A percentile compares a stretch with the other conserved stretches of the same genome.
These are phyloP conservation scores for Amblyraja radiata DNA, from an alignment of 2,797 vertebrate genomes.

Conservation along the genomic window DNA sequence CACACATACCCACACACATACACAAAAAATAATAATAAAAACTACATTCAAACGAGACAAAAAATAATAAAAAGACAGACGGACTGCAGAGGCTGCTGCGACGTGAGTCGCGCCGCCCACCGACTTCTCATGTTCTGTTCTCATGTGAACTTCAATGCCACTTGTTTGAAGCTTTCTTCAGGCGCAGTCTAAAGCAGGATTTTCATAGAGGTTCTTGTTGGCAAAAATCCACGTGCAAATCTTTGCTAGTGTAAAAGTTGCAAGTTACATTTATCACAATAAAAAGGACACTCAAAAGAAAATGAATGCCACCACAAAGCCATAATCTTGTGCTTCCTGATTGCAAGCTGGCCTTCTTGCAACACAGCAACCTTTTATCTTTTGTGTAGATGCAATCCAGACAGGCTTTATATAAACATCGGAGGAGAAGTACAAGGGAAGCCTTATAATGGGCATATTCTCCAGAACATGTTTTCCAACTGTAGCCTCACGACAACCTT, in stretches of 20 bases:
- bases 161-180: constrained; percentile 6
- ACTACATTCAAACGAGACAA: too few species aligned
- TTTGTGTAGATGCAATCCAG: constrained; percentile 16
- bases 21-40: too few species aligned
- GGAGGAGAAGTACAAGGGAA: constrained; percentile 13
- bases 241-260: background rate
- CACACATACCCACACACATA: too few species aligned
- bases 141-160: background rate
- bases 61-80: too few species aligned
- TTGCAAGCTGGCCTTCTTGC: constrained; percentile 22
- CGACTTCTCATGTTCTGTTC: background rate
- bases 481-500: background rate
- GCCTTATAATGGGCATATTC: background rate
- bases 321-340: constrained; percentile 24
- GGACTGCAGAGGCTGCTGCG: too few species aligned
- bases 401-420: background rate
- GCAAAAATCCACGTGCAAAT: constrained; percentile 32
- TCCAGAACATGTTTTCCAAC: constrained; percentile 23
- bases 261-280: background rate
- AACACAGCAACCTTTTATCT: constrained; percentile 26
- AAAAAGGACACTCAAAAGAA: background rate
- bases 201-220: background rate
- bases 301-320: background rate
- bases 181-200: too few species aligned
- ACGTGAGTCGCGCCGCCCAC: too few species aligned